Evolutionary conservation across 2,797 vertebrate genomes (phyloP).

Genomic region (Rachycentron canadum): DNA sequence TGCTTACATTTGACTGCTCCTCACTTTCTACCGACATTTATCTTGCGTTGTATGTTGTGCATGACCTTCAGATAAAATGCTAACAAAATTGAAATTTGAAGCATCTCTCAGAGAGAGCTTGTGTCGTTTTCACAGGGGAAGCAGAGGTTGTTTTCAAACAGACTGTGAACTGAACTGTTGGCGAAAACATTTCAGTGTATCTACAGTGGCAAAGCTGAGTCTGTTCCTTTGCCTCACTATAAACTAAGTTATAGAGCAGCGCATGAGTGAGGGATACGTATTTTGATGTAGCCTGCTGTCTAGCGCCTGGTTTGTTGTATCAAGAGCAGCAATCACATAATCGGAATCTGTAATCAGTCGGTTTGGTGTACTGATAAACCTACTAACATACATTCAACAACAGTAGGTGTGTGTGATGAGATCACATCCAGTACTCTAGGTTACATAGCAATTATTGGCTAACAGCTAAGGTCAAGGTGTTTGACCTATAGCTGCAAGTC

Average conservation of each 20-base stretch:
- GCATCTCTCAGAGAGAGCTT: conserved; percentile 17
- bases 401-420: background rate
- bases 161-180: conserved; percentile 31
- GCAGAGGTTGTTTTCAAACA: conserved; percentile 55
- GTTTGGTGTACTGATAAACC: background rate
- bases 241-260: background rate
- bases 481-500: conserved; percentile 39
- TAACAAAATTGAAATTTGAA: conserved; percentile 48
- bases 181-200: conserved; percentile 22
- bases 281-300: background rate
- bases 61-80: conserved; percentile 34
- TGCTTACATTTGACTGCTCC: background rate
- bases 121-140: conserved; percentile 39
- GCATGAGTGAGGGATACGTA: background rate
- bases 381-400: background rate
- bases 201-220: conserved; percentile 22
- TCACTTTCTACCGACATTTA: background rate
- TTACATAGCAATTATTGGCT: background rate
- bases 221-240: conserved; percentile 1
- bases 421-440: background rate
- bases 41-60: background rate
- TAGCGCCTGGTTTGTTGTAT: background rate
- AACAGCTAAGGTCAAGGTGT: conserved; percentile 35
- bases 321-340: too few relatives aligned
- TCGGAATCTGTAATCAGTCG: background rate